Evolutionary conservation across 2,113 vertebrate genomes (phyloP), one percentile per base, ranked within the genome.

Genomic region (Trichechus manatus): DNA sequence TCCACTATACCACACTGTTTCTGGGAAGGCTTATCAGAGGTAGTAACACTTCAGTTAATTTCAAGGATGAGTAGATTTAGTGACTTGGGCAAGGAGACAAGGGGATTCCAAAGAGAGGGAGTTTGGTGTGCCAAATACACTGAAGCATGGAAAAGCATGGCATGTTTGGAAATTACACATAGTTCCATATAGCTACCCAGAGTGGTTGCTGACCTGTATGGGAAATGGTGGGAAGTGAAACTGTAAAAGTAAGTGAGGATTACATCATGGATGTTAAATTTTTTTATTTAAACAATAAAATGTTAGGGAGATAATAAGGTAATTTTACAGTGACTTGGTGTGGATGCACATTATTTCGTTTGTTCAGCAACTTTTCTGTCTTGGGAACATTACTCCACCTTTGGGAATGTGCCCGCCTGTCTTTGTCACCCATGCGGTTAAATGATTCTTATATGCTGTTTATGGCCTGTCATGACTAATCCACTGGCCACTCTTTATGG

Each of bases 241-340:
- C 2, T 53, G 0, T 92, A 70, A 92, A 94, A 82, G 25, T 70
- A 39, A 92, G 9, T 36, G 23, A 96, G 61, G 13, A 27, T 82
- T 70, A 27, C 53, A 70, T 77, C 5, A 77, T 56, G 15, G 19
- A 36, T 88, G 3, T 74, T 80, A 79, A 79, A 70, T 88, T 72
- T 17, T 95, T 79, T 85, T n/a, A 91, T 75, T 84, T 84, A 29
- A 96, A 91, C 27, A 68, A 59, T 22, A 44, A 90, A 82, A 88
- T 23, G 10, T 59, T 33, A 92, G 64, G 44, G 20, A 90, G 6
- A 91, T 81, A 66, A 66, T 4, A 15, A 77, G 78, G 53, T 86
- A 44, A 74, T 70, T 68, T 29, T 50, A 85, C 0, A 63, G 53
- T 33, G 59, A 88, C 15, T 61, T 31, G 5, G 33, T 64, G 11